These are phyloP conservation scores for Protula sp. DNA, from an alignment of 2,888 invertebrate species.

Conservation along the genomic window DNA sequence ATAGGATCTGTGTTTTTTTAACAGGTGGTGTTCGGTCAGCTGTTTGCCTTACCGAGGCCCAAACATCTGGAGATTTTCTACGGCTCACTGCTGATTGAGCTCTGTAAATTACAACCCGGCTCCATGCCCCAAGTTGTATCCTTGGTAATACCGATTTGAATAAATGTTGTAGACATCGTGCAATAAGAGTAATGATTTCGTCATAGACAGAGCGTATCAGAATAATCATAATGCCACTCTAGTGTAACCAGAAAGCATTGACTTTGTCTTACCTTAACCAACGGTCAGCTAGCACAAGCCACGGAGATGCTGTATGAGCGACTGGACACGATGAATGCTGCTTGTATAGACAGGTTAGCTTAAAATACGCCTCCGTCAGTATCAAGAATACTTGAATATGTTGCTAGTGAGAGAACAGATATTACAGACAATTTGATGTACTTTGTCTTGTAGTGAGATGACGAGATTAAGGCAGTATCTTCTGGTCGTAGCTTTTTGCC, in stretches of 20 bases:
- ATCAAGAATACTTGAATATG: background rate
- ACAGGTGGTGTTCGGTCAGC: constrained; percentile 80
- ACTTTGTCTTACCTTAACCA: too few species aligned
- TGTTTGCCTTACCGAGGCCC: constrained; percentile 87
- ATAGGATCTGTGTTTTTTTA: too few species aligned
- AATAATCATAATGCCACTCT: too few species aligned
- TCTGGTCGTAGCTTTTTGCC: too few species aligned
- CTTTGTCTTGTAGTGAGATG: too few species aligned
- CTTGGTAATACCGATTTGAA: too few species aligned
- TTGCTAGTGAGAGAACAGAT: background rate
- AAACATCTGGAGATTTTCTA: constrained; percentile 87
- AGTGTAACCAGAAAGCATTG: too few species aligned
- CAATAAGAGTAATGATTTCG: too few species aligned
- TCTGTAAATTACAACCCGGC: constrained; percentile 93
- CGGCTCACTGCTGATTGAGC: constrained; percentile 89
- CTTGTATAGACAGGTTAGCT: constrained; percentile 82
- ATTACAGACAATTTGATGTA: background rate
- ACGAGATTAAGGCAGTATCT: too few species aligned
- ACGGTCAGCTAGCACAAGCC: constrained; percentile 85
- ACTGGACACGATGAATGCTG: constrained; percentile 93
- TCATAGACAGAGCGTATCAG: too few species aligned
- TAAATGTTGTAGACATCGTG: too few species aligned
- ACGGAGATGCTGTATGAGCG: constrained; percentile 94
- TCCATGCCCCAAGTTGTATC: constrained; percentile 82
- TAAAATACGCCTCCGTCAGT: too few species aligned